Conservation (phyloP, 1,140 invertebrate species). For the Nasonia longicornis region DNA sequence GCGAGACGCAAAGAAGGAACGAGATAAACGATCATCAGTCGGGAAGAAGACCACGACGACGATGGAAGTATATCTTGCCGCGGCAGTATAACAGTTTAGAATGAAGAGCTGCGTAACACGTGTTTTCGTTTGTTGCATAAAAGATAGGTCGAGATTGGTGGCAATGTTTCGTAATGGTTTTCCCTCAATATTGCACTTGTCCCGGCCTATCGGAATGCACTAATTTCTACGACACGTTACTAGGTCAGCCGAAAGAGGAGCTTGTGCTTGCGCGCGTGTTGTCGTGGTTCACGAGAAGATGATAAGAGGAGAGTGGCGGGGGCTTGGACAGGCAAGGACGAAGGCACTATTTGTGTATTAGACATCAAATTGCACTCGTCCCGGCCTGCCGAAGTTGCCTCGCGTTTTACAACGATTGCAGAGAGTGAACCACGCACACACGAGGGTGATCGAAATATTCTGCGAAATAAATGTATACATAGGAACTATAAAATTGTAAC, state of each 20-base stretch:
- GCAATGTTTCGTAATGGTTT: conserved; percentile 62
- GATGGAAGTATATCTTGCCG: not conserved
- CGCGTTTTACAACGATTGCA: not conserved
- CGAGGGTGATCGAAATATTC: not conserved
- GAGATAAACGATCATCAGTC: conserved; percentile 15
- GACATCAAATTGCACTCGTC: conserved; percentile 68
- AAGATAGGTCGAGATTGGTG: conserved; percentile 68
- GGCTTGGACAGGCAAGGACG: conserved; percentile 62
- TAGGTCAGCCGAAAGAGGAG: conserved; percentile 15
- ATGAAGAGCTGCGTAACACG: conserved; percentile 22
- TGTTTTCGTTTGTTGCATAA: conserved; percentile 55
- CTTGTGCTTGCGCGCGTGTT: not conserved
- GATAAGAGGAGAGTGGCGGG: conserved; percentile 34
- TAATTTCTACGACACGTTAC: conserved; percentile 45
- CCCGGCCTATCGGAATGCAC: conserved; percentile 69
- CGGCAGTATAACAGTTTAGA: not conserved
- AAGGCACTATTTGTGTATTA: conserved; percentile 65
- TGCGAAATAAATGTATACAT: not conserved
- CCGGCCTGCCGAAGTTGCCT: conserved; percentile 64
- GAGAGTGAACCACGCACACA: not conserved
- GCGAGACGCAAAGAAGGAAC: not conserved
- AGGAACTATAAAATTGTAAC: not conserved
- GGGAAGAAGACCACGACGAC: not conserved
- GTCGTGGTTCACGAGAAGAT: conserved; percentile 28
- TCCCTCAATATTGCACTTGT: conserved; percentile 68